phyloP scores from a whole-genome alignment of 1,140 invertebrate species.

The Acromyrmex heyeri region DNA sequence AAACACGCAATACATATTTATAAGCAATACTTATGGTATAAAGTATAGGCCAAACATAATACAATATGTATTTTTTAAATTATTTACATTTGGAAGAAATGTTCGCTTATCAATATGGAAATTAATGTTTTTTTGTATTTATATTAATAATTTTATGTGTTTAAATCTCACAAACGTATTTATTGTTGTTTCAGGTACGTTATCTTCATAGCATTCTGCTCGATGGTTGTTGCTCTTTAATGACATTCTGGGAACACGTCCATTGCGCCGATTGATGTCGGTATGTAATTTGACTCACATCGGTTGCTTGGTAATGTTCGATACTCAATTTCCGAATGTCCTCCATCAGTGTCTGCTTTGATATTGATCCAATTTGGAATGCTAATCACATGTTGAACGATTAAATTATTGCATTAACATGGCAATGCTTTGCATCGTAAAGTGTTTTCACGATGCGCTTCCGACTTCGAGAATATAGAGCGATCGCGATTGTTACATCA shows the following conservation, averaged over 20 bases:
- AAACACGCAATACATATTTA: conserved; percentile 48
- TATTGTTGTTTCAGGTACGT: conserved; percentile 35
- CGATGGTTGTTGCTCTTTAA: conserved; percentile 25
- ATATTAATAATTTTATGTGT: background rate
- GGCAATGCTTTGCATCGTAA: conserved; percentile 13
- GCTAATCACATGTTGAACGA: conserved; percentile 55
- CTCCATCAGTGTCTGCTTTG: conserved; percentile 62
- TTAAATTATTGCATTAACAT: conserved; percentile 59
- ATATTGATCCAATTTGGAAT: conserved; percentile 61
- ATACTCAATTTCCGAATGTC: conserved; percentile 63
- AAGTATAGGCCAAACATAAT: conserved; percentile 14
- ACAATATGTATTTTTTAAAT: background rate
- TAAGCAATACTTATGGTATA: conserved; percentile 37
- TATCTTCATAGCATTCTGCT: background rate
- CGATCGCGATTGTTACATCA: background rate
- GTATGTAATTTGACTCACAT: conserved; percentile 57
- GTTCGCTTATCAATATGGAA: background rate
- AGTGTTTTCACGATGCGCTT: conserved; percentile 17
- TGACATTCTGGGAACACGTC: conserved; percentile 42
- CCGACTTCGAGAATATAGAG: background rate
- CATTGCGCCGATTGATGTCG: conserved; percentile 44
- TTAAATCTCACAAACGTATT: background rate
- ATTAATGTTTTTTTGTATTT: background rate
- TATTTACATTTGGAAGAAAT: background rate
- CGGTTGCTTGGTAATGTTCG: conserved; percentile 56